Evolutionary conservation across 2,888 invertebrate genomes (phyloP), one percentile per base, ranked within the genome.

Genomic region (Tuta absoluta): DNA sequence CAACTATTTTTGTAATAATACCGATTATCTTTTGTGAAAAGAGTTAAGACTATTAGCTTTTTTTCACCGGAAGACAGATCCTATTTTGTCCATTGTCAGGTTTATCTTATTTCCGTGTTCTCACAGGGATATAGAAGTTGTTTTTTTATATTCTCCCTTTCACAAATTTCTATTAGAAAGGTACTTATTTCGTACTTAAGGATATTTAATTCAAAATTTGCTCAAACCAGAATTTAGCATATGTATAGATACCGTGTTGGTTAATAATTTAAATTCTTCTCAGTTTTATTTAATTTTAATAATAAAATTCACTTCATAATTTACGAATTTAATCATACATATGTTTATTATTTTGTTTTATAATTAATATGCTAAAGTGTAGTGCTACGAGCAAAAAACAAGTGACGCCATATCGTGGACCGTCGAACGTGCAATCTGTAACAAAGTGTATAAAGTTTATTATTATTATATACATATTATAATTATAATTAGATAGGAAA

Each of bases 371-470:
- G n/a, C n/a, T 17, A 33, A 56, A 60, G 41, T 4, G 41, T 41
- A 0, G 33, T 49, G 49, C 14, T 61, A 48, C 24, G 28, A 38
- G 45, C 28, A 12, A 41, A 21, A 19, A 0, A 28, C 0, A n/a
- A 73, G 75, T 79, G 83, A 79, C 81, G 73, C 81, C 87, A 89
- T 86, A 88, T 88, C 89, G 81, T 80, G 85, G 84, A 86, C 82
- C 72, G 74, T 78, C 72, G 82, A 84, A 83, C 81, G 91, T 91
- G 91, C 91, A 91, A 91, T 91, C 87, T 84, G 83, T 84, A 87
- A 84, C 74, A 85, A 89, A 86, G 81, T 90, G 89, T 90, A 89
- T 83, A 86, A 85, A 81, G 77, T 77, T 74, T 75, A 77, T 72
- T 72, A 75, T 69, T 72, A 78, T 81, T 91, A 91, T 90, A 90